These are phyloP conservation scores for Boulengeromyrus knoepffleri DNA, from an alignment of 2,113 vertebrate species.

Conservation along the genomic window DNA sequence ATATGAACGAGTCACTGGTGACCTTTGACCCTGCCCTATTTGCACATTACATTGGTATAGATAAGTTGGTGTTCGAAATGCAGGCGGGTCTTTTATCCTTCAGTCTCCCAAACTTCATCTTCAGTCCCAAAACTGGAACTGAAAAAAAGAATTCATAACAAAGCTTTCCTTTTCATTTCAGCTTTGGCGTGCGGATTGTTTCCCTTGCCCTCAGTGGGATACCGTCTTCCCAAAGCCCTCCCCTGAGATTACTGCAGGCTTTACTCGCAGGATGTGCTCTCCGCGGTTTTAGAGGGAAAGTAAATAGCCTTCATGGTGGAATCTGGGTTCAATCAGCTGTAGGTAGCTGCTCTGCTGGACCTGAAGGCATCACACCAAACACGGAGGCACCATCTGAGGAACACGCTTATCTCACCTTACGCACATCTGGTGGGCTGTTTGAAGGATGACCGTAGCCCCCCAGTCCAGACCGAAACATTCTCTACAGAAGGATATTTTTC, in stretches of 20 bases:
- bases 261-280: background rate
- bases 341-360: background rate
- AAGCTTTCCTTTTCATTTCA: background rate
- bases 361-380: background rate
- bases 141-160: background rate
- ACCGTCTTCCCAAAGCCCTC: background rate
- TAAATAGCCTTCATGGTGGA: background rate
- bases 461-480: background rate
- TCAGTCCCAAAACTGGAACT: background rate
- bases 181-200: background rate
- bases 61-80: background rate
- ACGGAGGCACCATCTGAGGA: slow-evolving; percentile 6
- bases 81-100: background rate
- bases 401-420: background rate
- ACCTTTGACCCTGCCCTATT: background rate
- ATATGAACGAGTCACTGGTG: background rate
- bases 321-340: background rate
- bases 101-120: background rate
- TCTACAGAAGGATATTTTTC: background rate
- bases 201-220: background rate
- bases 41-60: background rate
- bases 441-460: too few species aligned
- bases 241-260: background rate
- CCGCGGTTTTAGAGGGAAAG: background rate
- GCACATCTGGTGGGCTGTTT: slow-evolving; percentile 35